These are phyloP conservation scores for Allobates femoralis DNA, from an alignment of 2,797 vertebrate species.

Conservation along the genomic window DNA sequence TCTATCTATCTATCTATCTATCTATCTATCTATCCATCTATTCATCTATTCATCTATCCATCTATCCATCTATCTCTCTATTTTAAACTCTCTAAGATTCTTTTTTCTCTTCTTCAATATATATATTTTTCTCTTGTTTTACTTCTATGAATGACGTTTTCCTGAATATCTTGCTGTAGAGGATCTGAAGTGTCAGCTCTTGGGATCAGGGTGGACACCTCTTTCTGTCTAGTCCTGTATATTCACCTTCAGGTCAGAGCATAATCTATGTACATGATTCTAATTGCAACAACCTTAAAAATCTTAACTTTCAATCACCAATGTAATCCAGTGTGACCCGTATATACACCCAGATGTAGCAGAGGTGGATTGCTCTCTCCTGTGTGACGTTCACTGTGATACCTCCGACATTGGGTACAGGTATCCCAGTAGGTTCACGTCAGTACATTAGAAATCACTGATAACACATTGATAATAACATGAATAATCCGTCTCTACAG, in stretches of 20 bases:
- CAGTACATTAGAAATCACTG: neutral
- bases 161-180: too few relatives aligned
- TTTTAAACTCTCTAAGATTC: neutral
- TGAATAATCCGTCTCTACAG: neutral
- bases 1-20: constrained; percentile 16
- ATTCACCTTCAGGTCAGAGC: neutral
- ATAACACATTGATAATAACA: neutral
- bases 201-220: neutral
- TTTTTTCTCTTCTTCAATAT: neutral
- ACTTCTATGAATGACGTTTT: too few relatives aligned
- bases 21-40: constrained; percentile 10
- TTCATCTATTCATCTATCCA: neutral
- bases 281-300: neutral
- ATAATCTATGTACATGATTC: neutral
- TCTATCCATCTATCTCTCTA: constrained; percentile 19
- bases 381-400: neutral
- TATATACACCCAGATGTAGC: neutral
- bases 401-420: neutral
- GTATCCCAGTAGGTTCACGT: neutral
- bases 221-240: neutral
- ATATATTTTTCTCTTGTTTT: neutral
- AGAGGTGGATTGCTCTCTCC: neutral
- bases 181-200: constrained; percentile 7
- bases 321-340: neutral
- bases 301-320: neutral